Base-by-base conservation (phyloP, 2,797 vertebrate species). In the Sebastes vulpes region DNA sequence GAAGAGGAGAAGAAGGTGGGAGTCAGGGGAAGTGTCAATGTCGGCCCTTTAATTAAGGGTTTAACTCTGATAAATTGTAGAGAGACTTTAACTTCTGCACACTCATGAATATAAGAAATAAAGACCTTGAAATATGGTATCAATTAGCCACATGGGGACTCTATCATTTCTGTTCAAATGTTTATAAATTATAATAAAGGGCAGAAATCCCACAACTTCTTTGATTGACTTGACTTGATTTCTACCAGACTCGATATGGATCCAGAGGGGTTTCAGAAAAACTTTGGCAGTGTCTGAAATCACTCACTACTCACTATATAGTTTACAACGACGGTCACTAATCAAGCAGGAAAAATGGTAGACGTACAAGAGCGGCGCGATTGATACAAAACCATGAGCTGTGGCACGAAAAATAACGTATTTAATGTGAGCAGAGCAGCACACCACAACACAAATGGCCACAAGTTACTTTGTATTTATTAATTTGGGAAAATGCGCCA, bases 11-110 rank as follows among this genome's bases (percentile, higher is more conserved):
- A 58, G 65, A 48, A 18, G 61, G 23, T 12, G 26, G 35, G 23
- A 75, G 57, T 69, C 29, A 29, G 35, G 29, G 48, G 59, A 67
- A 42, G 20, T 63, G 52, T 79, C 28, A 38, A 5, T 59, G 67
- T 60, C 48, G 64, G 2, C 60, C 29, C 26, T 60, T 26, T 52
- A 72, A 58, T 65, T 21, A 42, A 9, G 2, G 56, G 11, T 75
- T 70, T 18, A 31, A 65, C 26, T 31, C 14, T 38, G 12, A 52
- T 26, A 57, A 52, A 57, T 50, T 42, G 7, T 9, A 21, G 8
- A 54, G 8, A 54, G n/a, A 20, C 14, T 56, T 35, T 3, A 64
- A 10, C 66, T 46, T 23, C 61, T 35, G 9, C 10, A 23, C 31
- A 21, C 35, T 77, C 3, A 21, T 32, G 31, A 38, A 56, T 23